Evolutionary conservation across 2,113 vertebrate species (phyloP).

Genomic region (Rhynchomys soricoides): DNA sequence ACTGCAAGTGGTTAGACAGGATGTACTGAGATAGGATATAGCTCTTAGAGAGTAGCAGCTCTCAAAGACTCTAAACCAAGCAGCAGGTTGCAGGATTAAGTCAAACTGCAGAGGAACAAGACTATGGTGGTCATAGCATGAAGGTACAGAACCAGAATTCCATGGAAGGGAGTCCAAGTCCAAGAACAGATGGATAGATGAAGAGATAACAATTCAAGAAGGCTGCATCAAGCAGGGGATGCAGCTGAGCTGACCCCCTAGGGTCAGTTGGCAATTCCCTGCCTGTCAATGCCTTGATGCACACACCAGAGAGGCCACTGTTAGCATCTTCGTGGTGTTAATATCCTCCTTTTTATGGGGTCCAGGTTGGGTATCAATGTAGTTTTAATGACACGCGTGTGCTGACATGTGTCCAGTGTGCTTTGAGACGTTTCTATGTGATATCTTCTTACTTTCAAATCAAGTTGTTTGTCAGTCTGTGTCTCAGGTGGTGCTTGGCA

Average conservation of each 20-base stretch:
- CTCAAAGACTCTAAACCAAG: background rate
- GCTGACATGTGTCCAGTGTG: background rate
- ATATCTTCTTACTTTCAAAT: background rate
- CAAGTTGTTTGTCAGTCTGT: background rate
- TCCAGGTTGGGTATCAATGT: background rate
- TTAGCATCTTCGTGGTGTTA: background rate
- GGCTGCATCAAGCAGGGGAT: background rate
- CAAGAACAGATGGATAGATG: background rate
- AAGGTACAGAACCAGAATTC: background rate
- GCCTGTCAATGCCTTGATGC: no score
- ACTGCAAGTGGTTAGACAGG: no score
- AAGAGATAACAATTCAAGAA: background rate
- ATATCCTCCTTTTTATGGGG: background rate
- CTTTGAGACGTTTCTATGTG: background rate
- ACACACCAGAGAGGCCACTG: background rate
- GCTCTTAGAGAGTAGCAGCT: background rate
- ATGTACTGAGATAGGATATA: no score
- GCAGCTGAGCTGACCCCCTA: no score
- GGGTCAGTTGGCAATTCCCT: background rate
- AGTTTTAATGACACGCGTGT: background rate
- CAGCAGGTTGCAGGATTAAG: background rate
- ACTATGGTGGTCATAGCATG: background rate
- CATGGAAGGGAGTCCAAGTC: background rate
- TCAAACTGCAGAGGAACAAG: background rate
- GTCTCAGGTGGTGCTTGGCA: background rate